These are phyloP conservation scores for Drosophila nasuta DNA, from an alignment of 1,140 invertebrate genomes.

Conservation along the genomic window DNA sequence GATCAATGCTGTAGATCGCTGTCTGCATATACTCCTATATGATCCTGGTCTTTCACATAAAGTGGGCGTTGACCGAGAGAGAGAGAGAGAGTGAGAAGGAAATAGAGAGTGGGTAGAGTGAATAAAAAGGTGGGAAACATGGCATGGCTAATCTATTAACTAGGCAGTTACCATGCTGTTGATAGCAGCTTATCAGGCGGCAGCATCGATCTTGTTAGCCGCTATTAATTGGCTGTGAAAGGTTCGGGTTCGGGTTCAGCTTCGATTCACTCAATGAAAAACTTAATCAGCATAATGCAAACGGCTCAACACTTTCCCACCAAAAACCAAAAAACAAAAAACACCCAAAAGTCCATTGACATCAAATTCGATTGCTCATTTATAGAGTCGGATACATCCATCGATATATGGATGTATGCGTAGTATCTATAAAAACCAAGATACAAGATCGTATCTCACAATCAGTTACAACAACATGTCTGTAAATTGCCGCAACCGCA, in stretches of 20 bases:
- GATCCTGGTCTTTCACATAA: conserved; percentile 22
- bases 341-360: conserved; percentile 68
- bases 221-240: conserved; percentile 81
- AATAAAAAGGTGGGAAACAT: conserved; percentile 36
- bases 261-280: conserved; percentile 77
- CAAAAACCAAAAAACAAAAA: background rate
- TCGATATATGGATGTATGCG: background rate
- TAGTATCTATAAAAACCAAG: conserved; percentile 61
- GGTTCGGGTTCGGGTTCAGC: conserved; percentile 36
- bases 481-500: conserved; percentile 71
- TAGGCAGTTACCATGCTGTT: conserved; percentile 49
- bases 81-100: no score
- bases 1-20: conserved; percentile 46
- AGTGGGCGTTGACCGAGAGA: conserved; percentile 34
- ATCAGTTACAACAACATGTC: conserved; percentile 62
- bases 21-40: background rate
- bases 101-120: background rate
- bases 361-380: conserved; percentile 47
- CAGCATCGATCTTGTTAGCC: conserved; percentile 79
- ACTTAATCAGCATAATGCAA: conserved; percentile 61
- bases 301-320: conserved; percentile 80
- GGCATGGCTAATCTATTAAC: conserved; percentile 61
- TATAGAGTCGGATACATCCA: conserved; percentile 13
- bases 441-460: conserved; percentile 71
- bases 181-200: conserved; percentile 57